These are phyloP conservation scores for Arothron firmamentum DNA, from an alignment of 2,113 vertebrate genomes.

Conservation along the genomic window DNA sequence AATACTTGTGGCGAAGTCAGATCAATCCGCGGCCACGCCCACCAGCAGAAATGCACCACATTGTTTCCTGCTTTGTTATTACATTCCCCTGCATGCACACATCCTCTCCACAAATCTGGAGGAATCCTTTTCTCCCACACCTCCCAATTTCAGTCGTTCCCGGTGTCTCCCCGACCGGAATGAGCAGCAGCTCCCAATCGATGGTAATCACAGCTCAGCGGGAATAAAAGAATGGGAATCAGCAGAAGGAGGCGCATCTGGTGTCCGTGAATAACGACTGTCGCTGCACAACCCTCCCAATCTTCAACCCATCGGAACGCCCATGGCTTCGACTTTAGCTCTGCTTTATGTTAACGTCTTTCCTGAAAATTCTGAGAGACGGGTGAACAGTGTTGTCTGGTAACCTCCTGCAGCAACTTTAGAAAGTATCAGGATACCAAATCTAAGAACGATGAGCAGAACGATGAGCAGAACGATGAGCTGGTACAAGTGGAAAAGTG, in stretches of 20 bases:
- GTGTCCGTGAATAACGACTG: slow-evolving; percentile 47
- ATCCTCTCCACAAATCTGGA: slow-evolving; percentile 17
- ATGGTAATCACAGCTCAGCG: slow-evolving; percentile 65
- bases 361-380: slow-evolving; percentile 13
- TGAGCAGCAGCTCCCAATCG: slow-evolving; percentile 54
- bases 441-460: not conserved
- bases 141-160: slow-evolving; percentile 31
- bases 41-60: slow-evolving; percentile 1
- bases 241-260: slow-evolving; percentile 19
- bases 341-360: slow-evolving; percentile 28
- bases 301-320: slow-evolving; percentile 52
- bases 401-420: not conserved
- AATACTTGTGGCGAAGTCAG: not conserved
- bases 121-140: slow-evolving; percentile 16
- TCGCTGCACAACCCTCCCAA: slow-evolving; percentile 39
- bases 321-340: slow-evolving; percentile 43
- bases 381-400: not conserved
- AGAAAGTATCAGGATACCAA: not conserved
- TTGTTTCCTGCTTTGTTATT: not conserved
- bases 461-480: not conserved
- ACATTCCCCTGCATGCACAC: slow-evolving; percentile 3
- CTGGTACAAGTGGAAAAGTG: no score
- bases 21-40: slow-evolving; percentile 30
- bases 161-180: slow-evolving; percentile 39
- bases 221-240: slow-evolving; percentile 35